Evolutionary conservation across 1,140 invertebrate species (phyloP).

Genomic region (Kradibia gibbosae): DNA sequence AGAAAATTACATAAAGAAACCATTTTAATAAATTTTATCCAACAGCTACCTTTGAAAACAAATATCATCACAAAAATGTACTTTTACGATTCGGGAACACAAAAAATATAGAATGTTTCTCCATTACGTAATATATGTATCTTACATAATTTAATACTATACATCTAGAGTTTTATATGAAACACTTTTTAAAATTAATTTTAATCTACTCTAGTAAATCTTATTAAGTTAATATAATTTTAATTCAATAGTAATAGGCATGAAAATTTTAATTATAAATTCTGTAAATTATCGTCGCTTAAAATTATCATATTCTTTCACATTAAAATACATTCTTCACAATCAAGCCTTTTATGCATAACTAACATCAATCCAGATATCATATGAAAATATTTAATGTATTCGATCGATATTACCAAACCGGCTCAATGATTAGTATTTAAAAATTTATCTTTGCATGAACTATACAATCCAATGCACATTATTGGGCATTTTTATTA

Average conservation of each 20-base stretch:
- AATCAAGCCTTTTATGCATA: neutral
- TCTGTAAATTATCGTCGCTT: neutral
- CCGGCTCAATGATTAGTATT: conserved; percentile 36
- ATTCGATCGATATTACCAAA: conserved; percentile 31
- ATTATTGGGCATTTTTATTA: conserved; percentile 4
- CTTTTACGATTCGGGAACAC: conserved; percentile 29
- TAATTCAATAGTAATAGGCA: too few relatives aligned
- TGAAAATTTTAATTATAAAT: neutral
- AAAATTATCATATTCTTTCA: neutral
- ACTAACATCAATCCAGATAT: neutral
- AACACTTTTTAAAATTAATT: too few relatives aligned
- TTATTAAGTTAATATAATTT: too few relatives aligned
- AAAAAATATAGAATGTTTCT: neutral
- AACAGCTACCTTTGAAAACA: neutral
- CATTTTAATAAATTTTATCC: conserved; percentile 40
- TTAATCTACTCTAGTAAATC: too few relatives aligned
- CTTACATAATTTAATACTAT: neutral
- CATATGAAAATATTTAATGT: conserved; percentile 20
- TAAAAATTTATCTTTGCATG: conserved; percentile 9
- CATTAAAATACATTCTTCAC: neutral
- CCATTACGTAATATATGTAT: neutral
- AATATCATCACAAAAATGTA: neutral
- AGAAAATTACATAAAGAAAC: neutral
- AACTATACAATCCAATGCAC: conserved; percentile 20
- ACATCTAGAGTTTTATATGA: neutral